Evolutionary conservation across 1,140 invertebrate genomes (phyloP).

Genomic region (Listronotus bonariensis): DNA sequence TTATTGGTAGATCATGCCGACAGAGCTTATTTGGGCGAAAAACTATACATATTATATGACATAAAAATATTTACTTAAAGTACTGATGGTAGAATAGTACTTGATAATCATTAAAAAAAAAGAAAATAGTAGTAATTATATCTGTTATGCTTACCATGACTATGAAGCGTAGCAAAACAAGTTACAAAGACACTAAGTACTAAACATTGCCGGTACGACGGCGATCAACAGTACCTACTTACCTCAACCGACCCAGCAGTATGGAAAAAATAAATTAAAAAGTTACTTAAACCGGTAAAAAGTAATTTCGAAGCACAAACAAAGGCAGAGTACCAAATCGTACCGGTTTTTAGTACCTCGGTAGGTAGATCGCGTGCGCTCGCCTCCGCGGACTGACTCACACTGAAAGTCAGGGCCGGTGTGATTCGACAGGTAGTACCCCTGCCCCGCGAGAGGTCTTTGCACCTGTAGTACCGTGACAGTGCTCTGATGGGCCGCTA

Average conservation of each 20-base stretch:
- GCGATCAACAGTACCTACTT: background rate
- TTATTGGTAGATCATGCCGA: too few species aligned
- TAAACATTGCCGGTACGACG: too few species aligned
- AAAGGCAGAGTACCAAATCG: slow-evolving; percentile 18
- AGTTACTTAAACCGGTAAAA: slow-evolving; percentile 18
- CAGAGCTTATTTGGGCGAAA: too few species aligned
- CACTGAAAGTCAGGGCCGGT: slow-evolving; percentile 43
- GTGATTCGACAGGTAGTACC: slow-evolving; percentile 50
- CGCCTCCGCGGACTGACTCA: slow-evolving; percentile 45
- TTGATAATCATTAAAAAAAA: too few species aligned
- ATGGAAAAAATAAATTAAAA: slow-evolving; percentile 14
- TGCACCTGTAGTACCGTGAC: slow-evolving; percentile 54
- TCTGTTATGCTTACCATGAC: too few species aligned
- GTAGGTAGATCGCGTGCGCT: slow-evolving; percentile 20
- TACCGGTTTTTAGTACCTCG: slow-evolving; percentile 9
- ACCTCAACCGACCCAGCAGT: slow-evolving; percentile 10
- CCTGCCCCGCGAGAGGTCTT: slow-evolving; percentile 49
- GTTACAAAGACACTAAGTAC: too few species aligned
- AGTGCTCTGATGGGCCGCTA: slow-evolving; percentile 49
- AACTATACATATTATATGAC: too few species aligned
- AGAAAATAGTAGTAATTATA: too few species aligned
- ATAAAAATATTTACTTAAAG: too few species aligned
- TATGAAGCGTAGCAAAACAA: too few species aligned
- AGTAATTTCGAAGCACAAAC: slow-evolving; percentile 28
- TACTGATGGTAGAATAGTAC: too few species aligned